phyloP scores from a whole-genome alignment of 2,888 invertebrate species.

The Urechis unicinctus region DNA sequence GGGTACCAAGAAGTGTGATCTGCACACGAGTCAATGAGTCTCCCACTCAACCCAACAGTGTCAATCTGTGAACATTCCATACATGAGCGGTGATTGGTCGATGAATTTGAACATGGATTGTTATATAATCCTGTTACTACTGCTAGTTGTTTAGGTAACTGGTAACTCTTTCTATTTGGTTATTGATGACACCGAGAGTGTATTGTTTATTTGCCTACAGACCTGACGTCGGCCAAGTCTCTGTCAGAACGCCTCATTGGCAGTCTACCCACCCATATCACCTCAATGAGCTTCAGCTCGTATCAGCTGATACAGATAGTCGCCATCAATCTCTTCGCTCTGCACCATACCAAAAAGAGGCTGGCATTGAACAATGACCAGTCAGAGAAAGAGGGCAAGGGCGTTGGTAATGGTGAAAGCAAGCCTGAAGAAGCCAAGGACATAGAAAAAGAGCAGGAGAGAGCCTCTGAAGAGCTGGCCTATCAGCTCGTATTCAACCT shows the following conservation, averaged over 20 bases:
- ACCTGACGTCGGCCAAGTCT: conserved; percentile 60
- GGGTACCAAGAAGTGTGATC: too few relatives aligned
- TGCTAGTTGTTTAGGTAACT: too few relatives aligned
- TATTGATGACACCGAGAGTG: neutral
- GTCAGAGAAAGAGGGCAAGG: neutral
- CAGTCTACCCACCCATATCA: conserved; percentile 68
- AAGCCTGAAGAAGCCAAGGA: neutral
- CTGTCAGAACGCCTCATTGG: conserved; percentile 64
- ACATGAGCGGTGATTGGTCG: too few relatives aligned
- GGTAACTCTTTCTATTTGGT: too few relatives aligned
- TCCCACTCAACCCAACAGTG: too few relatives aligned
- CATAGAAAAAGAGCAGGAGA: neutral
- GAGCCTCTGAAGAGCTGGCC: neutral
- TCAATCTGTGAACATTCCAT: too few relatives aligned
- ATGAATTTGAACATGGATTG: too few relatives aligned
- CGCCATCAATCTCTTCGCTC: conserved; percentile 68
- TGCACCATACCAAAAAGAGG: conserved; percentile 42
- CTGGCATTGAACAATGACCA: neutral
- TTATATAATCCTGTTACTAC: too few relatives aligned
- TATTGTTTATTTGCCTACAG: conserved; percentile 25
- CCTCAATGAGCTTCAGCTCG: conserved; percentile 70
- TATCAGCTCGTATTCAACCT: too few relatives aligned
- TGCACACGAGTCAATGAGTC: too few relatives aligned
- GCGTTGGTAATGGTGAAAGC: neutral
- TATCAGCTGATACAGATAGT: conserved; percentile 74